These are phyloP conservation scores for Progne subis DNA, from an alignment of 2,113 vertebrate species.

Conservation along the genomic window DNA sequence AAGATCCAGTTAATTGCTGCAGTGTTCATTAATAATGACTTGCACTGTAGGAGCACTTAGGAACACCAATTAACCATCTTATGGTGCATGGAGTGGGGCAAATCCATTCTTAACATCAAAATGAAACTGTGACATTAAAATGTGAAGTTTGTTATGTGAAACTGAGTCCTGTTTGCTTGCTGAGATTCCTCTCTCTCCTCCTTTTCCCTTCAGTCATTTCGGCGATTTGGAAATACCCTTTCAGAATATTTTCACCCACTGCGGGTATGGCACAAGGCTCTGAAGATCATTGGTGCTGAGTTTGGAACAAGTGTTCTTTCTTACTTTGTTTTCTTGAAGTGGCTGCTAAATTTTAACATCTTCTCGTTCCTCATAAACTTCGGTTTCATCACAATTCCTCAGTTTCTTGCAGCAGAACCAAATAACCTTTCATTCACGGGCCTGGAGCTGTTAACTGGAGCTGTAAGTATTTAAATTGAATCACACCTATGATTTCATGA, in stretches of 20 bases:
- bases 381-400: constrained; percentile 88
- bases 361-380: constrained; percentile 92
- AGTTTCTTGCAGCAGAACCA: constrained; percentile 70
- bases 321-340: constrained; percentile 92
- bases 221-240: constrained; percentile 69
- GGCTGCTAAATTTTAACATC: constrained; percentile 91
- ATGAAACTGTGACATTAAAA: neutral
- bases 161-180: neutral
- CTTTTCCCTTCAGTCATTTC: constrained; percentile 73
- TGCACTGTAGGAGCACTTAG: neutral
- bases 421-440: constrained; percentile 80
- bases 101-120: neutral
- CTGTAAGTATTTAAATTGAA: constrained; percentile 77
- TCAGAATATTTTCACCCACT: constrained; percentile 65
- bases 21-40: neutral
- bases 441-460: constrained; percentile 89
- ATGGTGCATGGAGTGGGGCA: neutral
- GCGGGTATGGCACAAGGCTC: constrained; percentile 80
- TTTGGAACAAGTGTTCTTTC: constrained; percentile 93
- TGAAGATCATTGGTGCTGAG: constrained; percentile 88
- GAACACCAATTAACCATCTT: neutral
- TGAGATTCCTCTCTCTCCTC: neutral
- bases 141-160: neutral
- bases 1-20: neutral
- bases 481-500: neutral